Conservation (phyloP, 2,113 vertebrate genomes). For the Zosterops hypoxanthus region DNA sequence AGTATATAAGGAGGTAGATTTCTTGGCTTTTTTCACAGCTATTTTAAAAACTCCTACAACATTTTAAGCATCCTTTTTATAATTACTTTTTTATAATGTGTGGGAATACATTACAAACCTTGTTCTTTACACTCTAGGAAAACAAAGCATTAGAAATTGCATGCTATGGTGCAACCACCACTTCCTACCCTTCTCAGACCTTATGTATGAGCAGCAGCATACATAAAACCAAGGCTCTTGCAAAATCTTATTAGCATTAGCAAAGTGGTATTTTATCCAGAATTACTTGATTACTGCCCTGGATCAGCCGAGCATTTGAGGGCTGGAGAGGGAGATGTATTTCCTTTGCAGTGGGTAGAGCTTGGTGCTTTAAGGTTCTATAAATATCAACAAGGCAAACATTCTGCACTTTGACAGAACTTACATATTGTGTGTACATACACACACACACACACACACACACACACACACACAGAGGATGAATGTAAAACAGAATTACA, state of each 20-base stretch:
- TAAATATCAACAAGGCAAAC: not conserved
- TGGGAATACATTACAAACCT: not conserved
- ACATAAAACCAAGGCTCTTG: not conserved
- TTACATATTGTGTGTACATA: not conserved
- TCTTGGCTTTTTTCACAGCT: not conserved
- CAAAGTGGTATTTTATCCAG: not conserved
- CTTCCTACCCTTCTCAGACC: fast-evolving
- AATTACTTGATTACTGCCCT: not conserved
- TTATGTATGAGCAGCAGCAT: not conserved
- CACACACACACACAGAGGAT: not conserved
- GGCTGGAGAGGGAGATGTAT: not conserved
- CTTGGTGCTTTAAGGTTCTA: not conserved
- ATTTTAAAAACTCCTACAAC: not conserved
- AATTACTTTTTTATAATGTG: not conserved
- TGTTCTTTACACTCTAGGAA: not conserved
- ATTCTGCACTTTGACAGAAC: not conserved
- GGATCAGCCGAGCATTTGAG: not conserved
- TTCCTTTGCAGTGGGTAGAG: not conserved
- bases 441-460: not conserved
- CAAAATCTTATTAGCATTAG: not conserved
- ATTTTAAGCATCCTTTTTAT: not conserved
- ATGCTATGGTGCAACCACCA: not conserved
- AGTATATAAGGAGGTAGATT: not conserved
- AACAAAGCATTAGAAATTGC: not conserved
- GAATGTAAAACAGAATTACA: not conserved